phyloP scores from a whole-genome alignment of 2,888 invertebrate genomes.

The Caenorhabditis imperialis region DNA sequence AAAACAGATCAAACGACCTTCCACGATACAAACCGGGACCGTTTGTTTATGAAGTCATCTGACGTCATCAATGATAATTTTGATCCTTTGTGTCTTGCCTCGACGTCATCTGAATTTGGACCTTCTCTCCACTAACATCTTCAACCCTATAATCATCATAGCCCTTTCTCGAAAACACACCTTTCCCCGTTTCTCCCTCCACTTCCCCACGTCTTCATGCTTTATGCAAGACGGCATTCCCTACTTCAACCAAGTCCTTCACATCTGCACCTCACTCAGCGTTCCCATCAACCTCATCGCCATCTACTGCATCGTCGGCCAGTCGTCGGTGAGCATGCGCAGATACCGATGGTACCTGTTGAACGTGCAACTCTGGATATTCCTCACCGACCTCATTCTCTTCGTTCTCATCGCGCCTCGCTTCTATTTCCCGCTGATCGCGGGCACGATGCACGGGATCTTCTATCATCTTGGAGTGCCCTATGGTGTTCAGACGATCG shows the following conservation, averaged over 20 bases:
- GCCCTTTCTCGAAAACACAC: slow-evolving; percentile 3
- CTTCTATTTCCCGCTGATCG: slow-evolving; percentile 34
- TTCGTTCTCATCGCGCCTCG: slow-evolving; percentile 39
- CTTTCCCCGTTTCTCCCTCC: neutral
- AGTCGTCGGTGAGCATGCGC: slow-evolving; percentile 19
- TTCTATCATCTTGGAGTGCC: slow-evolving; percentile 27
- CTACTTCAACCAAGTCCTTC: slow-evolving; percentile 7
- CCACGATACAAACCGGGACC: no score
- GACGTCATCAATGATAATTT: no score
- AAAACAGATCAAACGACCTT: no score
- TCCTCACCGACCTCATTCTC: slow-evolving; percentile 15
- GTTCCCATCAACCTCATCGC: slow-evolving; percentile 25
- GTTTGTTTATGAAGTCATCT: no score
- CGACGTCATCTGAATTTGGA: no score
- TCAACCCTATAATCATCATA: neutral
- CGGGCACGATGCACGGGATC: slow-evolving; percentile 32
- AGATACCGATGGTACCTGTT: slow-evolving; percentile 37
- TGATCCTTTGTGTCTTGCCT: no score
- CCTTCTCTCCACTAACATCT: no score
- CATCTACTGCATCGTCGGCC: slow-evolving; percentile 23
- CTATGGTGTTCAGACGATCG: slow-evolving; percentile 28
- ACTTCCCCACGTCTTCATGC: slow-evolving; percentile 1
- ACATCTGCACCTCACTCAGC: slow-evolving; percentile 26
- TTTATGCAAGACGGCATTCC: slow-evolving; percentile 42
- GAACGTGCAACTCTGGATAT: slow-evolving; percentile 36